phyloP scores from a whole-genome alignment of 2,888 invertebrate genomes.

The Cepaea hortensis region DNA sequence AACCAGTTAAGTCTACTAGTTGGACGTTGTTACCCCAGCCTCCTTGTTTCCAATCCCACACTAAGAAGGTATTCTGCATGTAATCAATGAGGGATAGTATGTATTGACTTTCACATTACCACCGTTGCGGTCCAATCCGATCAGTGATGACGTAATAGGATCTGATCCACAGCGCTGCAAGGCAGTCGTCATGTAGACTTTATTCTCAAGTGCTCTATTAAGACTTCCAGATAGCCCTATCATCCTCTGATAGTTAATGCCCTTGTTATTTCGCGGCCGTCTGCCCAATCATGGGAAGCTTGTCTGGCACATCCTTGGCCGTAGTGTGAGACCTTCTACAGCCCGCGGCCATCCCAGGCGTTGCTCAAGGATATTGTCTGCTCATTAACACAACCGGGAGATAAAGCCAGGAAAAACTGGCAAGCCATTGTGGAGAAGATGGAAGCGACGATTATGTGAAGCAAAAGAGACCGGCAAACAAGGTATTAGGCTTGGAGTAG shows the following conservation, averaged over 20 bases:
- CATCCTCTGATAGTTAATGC: not conserved
- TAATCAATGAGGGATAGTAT: too few species aligned
- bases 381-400: not conserved
- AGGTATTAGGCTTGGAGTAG: not conserved
- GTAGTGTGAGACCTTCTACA: not conserved
- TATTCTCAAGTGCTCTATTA: not conserved
- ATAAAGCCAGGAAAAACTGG: not conserved
- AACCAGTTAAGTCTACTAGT: too few species aligned
- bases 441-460: too few species aligned
- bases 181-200: not conserved
- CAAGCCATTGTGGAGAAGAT: not conserved
- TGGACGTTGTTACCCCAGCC: too few species aligned
- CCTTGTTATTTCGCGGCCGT: not conserved
- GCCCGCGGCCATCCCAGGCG: constrained; percentile 8
- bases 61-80: too few species aligned
- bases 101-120: too few species aligned
- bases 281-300: not conserved
- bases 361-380: not conserved
- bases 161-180: not conserved
- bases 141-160: constrained; percentile 12
- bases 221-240: not conserved
- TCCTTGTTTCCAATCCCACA: too few species aligned
- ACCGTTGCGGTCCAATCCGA: not conserved
- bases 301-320: not conserved
- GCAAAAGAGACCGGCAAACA: too few species aligned